Conservation (phyloP, 2,888 invertebrate genomes). For the Drosophila seclusa region DNA sequence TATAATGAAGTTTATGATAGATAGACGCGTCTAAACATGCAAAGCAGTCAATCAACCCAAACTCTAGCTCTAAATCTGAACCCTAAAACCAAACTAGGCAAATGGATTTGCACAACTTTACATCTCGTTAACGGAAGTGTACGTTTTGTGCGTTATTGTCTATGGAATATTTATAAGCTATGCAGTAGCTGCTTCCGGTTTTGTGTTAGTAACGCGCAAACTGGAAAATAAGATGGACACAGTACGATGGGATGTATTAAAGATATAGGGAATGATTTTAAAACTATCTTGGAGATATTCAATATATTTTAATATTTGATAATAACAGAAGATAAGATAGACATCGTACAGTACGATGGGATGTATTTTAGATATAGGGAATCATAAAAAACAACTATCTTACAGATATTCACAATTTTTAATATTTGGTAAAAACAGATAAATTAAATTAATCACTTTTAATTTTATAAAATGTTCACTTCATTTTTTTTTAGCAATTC, state of each 20-base stretch:
- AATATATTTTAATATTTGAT: not conserved
- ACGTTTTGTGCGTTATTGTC: constrained; percentile 57
- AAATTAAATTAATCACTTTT: not conserved
- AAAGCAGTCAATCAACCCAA: constrained; percentile 60
- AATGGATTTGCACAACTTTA: constrained; percentile 43
- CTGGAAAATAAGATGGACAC: constrained; percentile 2
- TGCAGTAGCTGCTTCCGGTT: constrained; percentile 59
- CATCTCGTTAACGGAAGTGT: constrained; percentile 65
- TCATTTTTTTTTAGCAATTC: not conserved
- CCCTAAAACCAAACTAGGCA: constrained; percentile 9
- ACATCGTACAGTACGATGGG: not conserved
- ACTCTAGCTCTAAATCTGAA: not conserved
- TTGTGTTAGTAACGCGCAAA: not conserved
- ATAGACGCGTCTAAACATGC: constrained; percentile 18
- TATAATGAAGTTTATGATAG: constrained; percentile 65
- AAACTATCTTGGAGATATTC: not conserved
- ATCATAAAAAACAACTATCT: no score
- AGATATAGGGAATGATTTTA: not conserved
- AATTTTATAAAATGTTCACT: not conserved
- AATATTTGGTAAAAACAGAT: no score
- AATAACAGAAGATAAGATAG: not conserved
- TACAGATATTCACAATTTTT: no score
- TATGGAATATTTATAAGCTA: constrained; percentile 65
- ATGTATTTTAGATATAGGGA: no score
- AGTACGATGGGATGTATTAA: not conserved